Evolutionary conservation across 2,888 invertebrate species (phyloP).

Genomic region (Caenorhabditis imperialis): DNA sequence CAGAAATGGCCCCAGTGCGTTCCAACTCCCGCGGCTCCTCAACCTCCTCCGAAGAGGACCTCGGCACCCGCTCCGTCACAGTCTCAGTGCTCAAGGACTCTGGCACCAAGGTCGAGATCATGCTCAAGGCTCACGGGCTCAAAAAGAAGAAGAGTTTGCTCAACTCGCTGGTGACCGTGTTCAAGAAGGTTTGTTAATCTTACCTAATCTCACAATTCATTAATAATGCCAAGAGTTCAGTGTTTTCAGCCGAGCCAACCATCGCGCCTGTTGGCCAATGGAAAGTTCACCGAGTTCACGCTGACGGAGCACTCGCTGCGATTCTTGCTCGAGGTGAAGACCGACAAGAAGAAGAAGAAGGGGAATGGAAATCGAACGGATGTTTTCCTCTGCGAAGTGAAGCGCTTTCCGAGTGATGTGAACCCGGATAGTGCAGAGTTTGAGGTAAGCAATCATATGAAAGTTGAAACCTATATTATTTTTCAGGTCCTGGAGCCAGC

Average conservation of each 20-base stretch:
- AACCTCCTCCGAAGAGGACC: conserved; percentile 45
- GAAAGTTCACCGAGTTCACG: conserved; percentile 70
- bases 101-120: conserved; percentile 72
- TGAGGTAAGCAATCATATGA: conserved; percentile 61
- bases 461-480: not conserved
- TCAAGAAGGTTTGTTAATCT: conserved; percentile 72
- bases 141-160: conserved; percentile 69
- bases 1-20: conserved; percentile 44
- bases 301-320: conserved; percentile 67
- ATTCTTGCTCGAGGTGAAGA: conserved; percentile 69
- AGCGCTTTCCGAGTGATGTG: conserved; percentile 72
- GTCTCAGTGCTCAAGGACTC: conserved; percentile 71
- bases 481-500: conserved; percentile 74
- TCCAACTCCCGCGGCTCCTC: conserved; percentile 35
- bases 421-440: conserved; percentile 77
- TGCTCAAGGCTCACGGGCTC: conserved; percentile 74
- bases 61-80: conserved; percentile 52
- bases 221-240: not conserved
- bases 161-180: conserved; percentile 65
- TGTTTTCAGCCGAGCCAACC: conserved; percentile 72
- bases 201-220: not conserved
- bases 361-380: conserved; percentile 69
- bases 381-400: conserved; percentile 70
- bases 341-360: conserved; percentile 72
- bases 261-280: conserved; percentile 74